These are phyloP conservation scores for Perognathus longimembris DNA, from an alignment of 2,113 vertebrate species.

Conservation along the genomic window DNA sequence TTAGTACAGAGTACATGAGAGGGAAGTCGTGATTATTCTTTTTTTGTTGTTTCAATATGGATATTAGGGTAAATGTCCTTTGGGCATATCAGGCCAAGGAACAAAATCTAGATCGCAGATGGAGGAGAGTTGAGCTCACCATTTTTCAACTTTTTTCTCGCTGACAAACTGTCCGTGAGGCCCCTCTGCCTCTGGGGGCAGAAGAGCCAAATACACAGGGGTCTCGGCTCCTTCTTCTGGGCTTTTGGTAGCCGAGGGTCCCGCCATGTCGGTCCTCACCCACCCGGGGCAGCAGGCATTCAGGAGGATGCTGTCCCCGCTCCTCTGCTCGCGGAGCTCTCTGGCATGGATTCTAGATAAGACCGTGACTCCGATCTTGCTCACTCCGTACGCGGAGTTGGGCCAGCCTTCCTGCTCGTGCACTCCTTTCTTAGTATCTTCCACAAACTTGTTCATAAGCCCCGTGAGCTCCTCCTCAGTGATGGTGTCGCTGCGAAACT, in stretches of 20 bases:
- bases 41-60: no score
- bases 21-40: neutral
- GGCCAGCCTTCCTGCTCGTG: slow-evolving; percentile 92
- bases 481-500: slow-evolving; percentile 92
- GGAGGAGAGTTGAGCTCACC: slow-evolving; percentile 83
- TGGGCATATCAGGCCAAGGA: neutral
- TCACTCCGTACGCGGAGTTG: slow-evolving; percentile 89
- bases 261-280: slow-evolving; percentile 95
- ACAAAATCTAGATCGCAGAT: accelerated
- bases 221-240: slow-evolving; percentile 94
- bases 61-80: neutral
- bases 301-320: slow-evolving; percentile 90
- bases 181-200: slow-evolving; percentile 86
- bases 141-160: slow-evolving; percentile 88
- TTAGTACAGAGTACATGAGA: neutral
- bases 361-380: slow-evolving; percentile 93
- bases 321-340: slow-evolving; percentile 86
- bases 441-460: slow-evolving; percentile 93
- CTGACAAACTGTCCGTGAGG: slow-evolving; percentile 92
- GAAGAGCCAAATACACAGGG: slow-evolving; percentile 92
- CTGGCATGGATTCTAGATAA: slow-evolving; percentile 93
- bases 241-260: slow-evolving; percentile 89
- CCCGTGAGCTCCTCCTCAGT: slow-evolving; percentile 92
- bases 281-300: slow-evolving; percentile 97
- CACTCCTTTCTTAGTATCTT: slow-evolving; percentile 84